phyloP scores from a whole-genome alignment of 2,797 vertebrate species.

The Cephalopachus bancanus region DNA sequence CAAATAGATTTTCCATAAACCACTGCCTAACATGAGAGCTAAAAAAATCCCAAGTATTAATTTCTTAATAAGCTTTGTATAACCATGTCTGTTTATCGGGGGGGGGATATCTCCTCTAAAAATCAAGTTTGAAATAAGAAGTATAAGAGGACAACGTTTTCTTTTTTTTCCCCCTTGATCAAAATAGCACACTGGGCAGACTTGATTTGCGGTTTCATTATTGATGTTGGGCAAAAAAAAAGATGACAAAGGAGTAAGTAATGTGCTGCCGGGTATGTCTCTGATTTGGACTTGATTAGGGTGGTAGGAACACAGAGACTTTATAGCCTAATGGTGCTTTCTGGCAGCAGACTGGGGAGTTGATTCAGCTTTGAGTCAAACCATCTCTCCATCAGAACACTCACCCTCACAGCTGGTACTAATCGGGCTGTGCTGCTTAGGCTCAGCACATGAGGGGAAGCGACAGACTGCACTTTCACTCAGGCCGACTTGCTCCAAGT shows the following conservation, averaged over 20 bases:
- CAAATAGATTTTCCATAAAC: not conserved
- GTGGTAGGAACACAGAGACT: not conserved
- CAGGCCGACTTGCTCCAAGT: not conserved
- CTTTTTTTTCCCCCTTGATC: not conserved
- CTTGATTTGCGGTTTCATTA: conserved; percentile 62
- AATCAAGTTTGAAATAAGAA: conserved; percentile 20
- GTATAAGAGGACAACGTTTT: not conserved
- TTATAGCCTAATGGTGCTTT: not conserved
- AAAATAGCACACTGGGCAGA: not conserved
- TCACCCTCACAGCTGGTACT: not conserved
- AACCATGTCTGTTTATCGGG: not conserved
- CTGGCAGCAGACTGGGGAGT: not conserved
- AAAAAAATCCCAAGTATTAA: not conserved
- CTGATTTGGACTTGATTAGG: conserved; percentile 72
- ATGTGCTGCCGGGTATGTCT: conserved; percentile 29
- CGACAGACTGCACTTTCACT: not conserved
- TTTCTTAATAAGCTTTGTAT: conserved; percentile 10
- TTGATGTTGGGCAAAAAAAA: conserved; percentile 39
- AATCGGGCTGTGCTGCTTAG: not conserved
- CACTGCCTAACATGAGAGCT: not conserved
- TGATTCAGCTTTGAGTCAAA: not conserved
- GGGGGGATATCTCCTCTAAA: not conserved
- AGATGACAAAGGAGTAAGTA: not conserved
- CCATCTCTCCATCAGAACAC: not conserved
- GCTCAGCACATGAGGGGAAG: not conserved